Base-by-base conservation (phyloP, 2,113 vertebrate genomes). In the Erpornis zantholeuca region DNA sequence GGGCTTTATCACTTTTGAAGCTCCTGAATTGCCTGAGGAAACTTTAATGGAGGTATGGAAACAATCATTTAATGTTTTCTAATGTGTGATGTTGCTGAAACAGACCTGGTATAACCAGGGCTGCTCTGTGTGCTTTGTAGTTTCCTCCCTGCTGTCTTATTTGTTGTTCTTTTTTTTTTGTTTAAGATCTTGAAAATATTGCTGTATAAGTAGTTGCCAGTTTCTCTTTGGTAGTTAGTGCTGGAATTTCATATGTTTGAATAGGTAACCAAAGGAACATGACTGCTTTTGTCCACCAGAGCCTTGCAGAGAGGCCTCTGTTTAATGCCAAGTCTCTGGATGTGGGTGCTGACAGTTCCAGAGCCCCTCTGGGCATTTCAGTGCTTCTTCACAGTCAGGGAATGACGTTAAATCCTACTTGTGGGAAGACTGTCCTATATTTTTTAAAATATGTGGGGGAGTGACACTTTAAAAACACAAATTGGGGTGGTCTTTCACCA, bases 1-100 rank as follows among this genome's bases (percentile, higher is more conserved):
- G 73, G 99, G 99, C 25, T 99, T 99, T 93, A 98, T 99, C 97
- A 99, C 99, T 54, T 99, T 99, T 27, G 99, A 99, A 97, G 99
- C 99, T 69, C 99, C 99, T 0, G 99, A 99, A 97, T 98, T 99
- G 83, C 99, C 99, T 3, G 99, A 99, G 95, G 99, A 99, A 97
- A 99, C 99, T 2, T 98, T 99, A 80, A 99, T 99, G 99, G 99
- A 99, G 99, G 99, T 99, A 97, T 92, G 97, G 36, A 82, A 85
- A 71, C 77, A 90, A 73, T 47, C 7, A 70, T 86, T 76, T 80
- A 10, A 49, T 66, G 17, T 92, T 88, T 88, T 91, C 29, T 87
- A n/a, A 77, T 65, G 69, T 85, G 13, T 91, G 61, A 83, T 84
- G 35, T 82, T 93, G 83, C 16, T 95, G 61, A 42, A 73, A 47